Conservation (phyloP, 2,113 vertebrate genomes). For the Azemiops feae region DNA sequence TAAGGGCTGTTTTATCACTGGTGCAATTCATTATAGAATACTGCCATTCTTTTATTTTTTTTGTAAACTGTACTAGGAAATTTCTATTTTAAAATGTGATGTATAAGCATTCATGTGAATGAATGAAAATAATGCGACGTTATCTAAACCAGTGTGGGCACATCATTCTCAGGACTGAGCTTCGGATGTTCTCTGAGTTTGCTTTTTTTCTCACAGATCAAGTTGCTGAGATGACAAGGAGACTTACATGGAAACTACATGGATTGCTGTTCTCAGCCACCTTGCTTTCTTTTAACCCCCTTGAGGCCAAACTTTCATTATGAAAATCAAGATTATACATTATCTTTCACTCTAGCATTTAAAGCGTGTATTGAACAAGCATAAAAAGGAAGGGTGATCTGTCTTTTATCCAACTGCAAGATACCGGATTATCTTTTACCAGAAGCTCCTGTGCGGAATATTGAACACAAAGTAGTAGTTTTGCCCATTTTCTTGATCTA, state of each 20-base stretch:
- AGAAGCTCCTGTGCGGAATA: neutral
- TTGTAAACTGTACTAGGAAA: neutral
- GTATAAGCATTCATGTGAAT: neutral
- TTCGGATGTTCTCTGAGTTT: neutral
- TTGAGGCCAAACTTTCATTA: neutral
- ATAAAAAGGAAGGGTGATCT: neutral
- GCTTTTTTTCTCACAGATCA: neutral
- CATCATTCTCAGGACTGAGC: neutral
- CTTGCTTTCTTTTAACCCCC: neutral
- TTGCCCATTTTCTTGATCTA: neutral
- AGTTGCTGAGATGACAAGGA: neutral
- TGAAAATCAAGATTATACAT: neutral
- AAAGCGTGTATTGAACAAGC: neutral
- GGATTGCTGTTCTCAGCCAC: neutral
- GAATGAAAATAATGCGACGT: neutral
- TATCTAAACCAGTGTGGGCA: neutral
- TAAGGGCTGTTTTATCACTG: neutral
- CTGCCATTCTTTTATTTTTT: neutral
- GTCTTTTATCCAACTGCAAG: too few relatives aligned
- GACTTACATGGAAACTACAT: neutral
- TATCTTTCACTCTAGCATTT: neutral
- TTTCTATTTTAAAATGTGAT: neutral
- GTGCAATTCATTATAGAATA: neutral
- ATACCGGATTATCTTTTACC: neutral
- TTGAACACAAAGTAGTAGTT: neutral